phyloP scores from a whole-genome alignment of 1,140 invertebrate genomes.

The Lepidurus couesii region DNA sequence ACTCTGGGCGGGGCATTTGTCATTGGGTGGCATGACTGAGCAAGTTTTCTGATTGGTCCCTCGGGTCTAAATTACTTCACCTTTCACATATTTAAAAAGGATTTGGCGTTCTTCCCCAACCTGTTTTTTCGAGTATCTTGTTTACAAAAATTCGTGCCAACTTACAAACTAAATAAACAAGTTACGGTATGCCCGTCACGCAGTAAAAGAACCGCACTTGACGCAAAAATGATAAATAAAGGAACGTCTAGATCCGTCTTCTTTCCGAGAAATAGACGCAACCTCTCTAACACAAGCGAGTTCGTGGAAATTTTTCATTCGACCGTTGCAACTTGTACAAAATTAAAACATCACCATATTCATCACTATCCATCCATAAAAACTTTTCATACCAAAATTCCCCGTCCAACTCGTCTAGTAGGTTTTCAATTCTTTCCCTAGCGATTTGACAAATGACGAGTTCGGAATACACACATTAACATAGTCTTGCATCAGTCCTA shows the following conservation, averaged over 20 bases:
- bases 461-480: too few species aligned
- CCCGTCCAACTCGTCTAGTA: neutral
- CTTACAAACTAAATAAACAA: constrained; percentile 12
- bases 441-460: too few species aligned
- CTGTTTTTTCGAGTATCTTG: neutral
- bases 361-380: neutral
- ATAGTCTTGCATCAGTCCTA: neutral
- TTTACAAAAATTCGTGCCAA: constrained; percentile 11
- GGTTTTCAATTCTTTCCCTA: too few species aligned
- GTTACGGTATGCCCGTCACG: constrained; percentile 24
- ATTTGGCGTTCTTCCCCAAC: constrained; percentile 25
- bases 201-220: neutral
- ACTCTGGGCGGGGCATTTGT: constrained; percentile 23
- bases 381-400: neutral
- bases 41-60: neutral
- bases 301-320: neutral
- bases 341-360: neutral
- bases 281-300: neutral
- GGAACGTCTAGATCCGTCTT: neutral
- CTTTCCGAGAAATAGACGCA: neutral
- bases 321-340: neutral
- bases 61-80: neutral
- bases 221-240: neutral
- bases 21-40: neutral
- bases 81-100: neutral